These are phyloP conservation scores for Grammomys surdaster DNA, from an alignment of 2,113 vertebrate genomes.

Conservation along the genomic window DNA sequence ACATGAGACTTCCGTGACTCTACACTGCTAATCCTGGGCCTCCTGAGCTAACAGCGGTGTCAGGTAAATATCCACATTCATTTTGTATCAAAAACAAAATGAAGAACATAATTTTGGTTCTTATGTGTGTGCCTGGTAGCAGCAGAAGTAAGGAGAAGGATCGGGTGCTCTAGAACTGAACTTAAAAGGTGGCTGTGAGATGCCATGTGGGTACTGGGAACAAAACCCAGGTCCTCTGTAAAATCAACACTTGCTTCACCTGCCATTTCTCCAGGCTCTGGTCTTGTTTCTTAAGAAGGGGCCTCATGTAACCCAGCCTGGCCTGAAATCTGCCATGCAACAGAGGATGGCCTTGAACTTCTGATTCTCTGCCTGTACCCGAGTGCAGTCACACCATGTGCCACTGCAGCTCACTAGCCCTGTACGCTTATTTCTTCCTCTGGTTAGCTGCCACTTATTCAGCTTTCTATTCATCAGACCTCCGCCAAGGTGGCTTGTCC, in stretches of 20 bases:
- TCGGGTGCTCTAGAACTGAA: background rate
- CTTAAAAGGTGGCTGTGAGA: background rate
- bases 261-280: too few relatives aligned
- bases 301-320: background rate
- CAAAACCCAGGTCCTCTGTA: background rate
- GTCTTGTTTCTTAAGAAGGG: background rate
- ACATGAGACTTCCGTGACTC: background rate
- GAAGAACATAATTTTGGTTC: background rate
- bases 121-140: background rate
- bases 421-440: constrained; percentile 10
- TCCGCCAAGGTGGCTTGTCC: background rate
- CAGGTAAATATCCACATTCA: constrained; percentile 5
- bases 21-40: background rate
- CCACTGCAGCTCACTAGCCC: background rate
- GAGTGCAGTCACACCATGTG: background rate
- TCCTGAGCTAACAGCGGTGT: background rate
- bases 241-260: background rate
- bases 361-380: background rate
- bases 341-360: background rate
- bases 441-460: background rate
- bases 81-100: background rate
- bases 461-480: background rate
- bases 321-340: background rate
- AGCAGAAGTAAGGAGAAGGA: background rate
- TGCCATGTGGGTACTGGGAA: background rate